These are phyloP conservation scores for Nemotelus pantherinus DNA, from an alignment of 2,888 invertebrate species.

Conservation along the genomic window DNA sequence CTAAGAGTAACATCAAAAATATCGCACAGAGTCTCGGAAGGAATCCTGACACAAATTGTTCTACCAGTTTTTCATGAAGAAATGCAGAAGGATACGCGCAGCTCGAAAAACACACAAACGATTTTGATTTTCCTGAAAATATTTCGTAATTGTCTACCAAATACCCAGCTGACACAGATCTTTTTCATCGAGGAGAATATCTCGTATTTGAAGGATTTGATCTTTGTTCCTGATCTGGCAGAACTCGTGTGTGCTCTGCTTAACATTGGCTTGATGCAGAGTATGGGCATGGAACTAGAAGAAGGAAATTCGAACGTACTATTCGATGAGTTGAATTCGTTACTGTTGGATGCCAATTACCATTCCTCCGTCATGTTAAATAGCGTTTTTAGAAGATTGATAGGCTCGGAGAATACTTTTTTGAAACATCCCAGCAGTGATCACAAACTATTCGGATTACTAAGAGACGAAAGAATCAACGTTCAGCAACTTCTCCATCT, in stretches of 20 bases:
- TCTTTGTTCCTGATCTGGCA: constrained; percentile 59
- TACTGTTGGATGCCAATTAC: constrained; percentile 56
- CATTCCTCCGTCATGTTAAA: constrained; percentile 46
- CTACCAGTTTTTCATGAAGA: constrained; percentile 60
- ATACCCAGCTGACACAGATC: constrained; percentile 60
- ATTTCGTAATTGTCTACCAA: constrained; percentile 61
- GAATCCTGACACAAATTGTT: constrained; percentile 61
- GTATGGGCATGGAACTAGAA: constrained; percentile 60
- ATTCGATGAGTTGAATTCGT: constrained; percentile 58
- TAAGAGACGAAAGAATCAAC: constrained; percentile 54
- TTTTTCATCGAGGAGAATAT: constrained; percentile 63
- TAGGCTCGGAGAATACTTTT: neutral
- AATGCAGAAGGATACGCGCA: constrained; percentile 51
- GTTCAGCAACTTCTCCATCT: constrained; percentile 59
- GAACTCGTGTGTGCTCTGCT: constrained; percentile 62
- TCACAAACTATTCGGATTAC: constrained; percentile 22
- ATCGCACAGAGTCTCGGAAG: constrained; percentile 58
- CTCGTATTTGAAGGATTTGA: constrained; percentile 59
- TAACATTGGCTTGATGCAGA: constrained; percentile 62
- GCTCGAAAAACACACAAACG: constrained; percentile 9
- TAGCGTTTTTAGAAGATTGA: constrained; percentile 27
- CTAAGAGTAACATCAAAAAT: constrained; percentile 60
- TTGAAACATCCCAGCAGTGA: neutral
- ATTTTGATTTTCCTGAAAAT: constrained; percentile 61
- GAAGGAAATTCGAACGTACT: constrained; percentile 57